Conservation (phyloP, 2,888 invertebrate species). For the Globia sparganii region DNA sequence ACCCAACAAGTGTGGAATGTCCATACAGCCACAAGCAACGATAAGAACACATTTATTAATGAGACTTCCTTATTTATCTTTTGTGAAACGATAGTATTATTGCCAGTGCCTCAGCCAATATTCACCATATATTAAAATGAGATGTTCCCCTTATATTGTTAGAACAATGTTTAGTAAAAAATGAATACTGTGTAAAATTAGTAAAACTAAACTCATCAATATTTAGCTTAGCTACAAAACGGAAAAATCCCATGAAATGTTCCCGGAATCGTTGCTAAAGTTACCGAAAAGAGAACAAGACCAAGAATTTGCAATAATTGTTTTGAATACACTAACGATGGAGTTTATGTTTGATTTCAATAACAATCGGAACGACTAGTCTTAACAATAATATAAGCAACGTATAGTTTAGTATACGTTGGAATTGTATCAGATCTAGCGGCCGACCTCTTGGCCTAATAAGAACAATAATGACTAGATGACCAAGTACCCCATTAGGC, state of each 20-base stretch:
- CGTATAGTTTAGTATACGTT: slow-evolving; percentile 10
- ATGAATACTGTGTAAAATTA: slow-evolving; percentile 18
- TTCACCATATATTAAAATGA: slow-evolving; percentile 36
- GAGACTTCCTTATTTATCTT: slow-evolving; percentile 2
- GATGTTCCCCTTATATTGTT: slow-evolving; percentile 26
- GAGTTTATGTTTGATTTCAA: slow-evolving; percentile 42
- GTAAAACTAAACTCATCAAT: slow-evolving; percentile 10
- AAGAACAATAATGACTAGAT: slow-evolving; percentile 19
- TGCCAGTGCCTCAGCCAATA: slow-evolving; percentile 29
- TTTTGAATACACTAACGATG: slow-evolving; percentile 22
- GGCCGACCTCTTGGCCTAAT: slow-evolving; percentile 15
- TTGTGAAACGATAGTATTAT: slow-evolving; percentile 19
- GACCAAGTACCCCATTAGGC: slow-evolving; percentile 8
- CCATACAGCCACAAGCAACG: slow-evolving; percentile 57
- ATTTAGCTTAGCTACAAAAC: slow-evolving; percentile 17
- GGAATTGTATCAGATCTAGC: slow-evolving; percentile 20
- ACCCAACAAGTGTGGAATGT: slow-evolving; percentile 47
- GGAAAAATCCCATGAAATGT: slow-evolving; percentile 15
- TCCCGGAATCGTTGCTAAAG: slow-evolving; percentile 51
- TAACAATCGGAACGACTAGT: slow-evolving; percentile 28
- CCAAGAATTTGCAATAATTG: slow-evolving; percentile 8
- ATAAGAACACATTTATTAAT: slow-evolving; percentile 25
- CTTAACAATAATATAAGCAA: slow-evolving; percentile 35
- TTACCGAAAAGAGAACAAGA: slow-evolving; percentile 28
- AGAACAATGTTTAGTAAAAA: slow-evolving; percentile 42